Conservation (phyloP, 1,140 invertebrate species). For the Leguminivora glycinivorella region DNA sequence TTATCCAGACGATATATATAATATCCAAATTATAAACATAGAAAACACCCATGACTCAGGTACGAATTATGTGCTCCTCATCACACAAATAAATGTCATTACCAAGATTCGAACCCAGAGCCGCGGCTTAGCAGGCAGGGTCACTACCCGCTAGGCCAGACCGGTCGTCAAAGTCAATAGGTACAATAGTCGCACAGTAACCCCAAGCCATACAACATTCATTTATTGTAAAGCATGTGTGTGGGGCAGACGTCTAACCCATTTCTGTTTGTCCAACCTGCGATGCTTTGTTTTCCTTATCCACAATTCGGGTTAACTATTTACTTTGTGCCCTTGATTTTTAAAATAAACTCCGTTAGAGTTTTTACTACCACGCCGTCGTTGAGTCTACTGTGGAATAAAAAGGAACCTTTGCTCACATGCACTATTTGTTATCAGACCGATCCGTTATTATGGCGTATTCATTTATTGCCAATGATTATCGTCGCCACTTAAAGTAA, state of each 20-base stretch:
- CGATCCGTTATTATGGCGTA: no score
- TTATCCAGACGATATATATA: no score
- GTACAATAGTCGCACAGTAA: not conserved
- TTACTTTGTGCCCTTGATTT: slow-evolving; percentile 39
- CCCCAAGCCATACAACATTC: not conserved
- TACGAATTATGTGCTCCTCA: no score
- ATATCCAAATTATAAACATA: no score
- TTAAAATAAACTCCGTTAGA: slow-evolving; percentile 41
- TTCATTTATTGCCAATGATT: no score
- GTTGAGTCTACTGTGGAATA: not conserved
- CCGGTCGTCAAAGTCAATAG: no score
- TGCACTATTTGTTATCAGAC: not conserved
- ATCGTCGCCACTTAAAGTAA: no score
- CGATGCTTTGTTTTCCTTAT: slow-evolving; percentile 44
- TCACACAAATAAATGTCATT: no score
- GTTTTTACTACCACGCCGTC: not conserved
- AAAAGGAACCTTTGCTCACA: not conserved
- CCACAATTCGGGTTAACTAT: slow-evolving; percentile 39
- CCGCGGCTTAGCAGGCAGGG: no score
- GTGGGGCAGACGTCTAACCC: slow-evolving; percentile 19
- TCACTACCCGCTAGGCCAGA: no score
- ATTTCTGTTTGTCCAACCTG: slow-evolving; percentile 35
- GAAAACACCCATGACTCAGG: no score
- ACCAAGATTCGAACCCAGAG: no score
- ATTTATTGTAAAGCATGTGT: slow-evolving; percentile 24